Evolutionary conservation across 1,140 invertebrate species (phyloP), one percentile per base, ranked within the genome.

Genomic region (Melitaea cinxia): DNA sequence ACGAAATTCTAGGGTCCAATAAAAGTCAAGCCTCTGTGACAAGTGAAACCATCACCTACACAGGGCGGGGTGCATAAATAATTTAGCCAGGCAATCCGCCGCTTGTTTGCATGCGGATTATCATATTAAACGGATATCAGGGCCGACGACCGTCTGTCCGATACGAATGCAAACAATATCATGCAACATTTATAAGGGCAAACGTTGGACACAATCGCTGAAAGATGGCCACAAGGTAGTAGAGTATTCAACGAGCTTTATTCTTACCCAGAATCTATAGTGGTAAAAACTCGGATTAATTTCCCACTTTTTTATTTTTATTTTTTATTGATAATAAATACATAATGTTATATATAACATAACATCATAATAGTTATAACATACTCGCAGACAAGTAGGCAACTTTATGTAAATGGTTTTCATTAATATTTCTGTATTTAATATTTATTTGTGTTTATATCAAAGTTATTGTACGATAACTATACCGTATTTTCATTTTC

Each of bases 71-170:
- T 86, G 87, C 83, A 89, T 89, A 88, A 87, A 89, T 89, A 85
- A 89, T 89, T 88, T 85, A 80, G 75, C 73, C 81, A 77, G 83
- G 78, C 82, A 83, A 86, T 89, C 80, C 86, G 77, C 72, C 83
- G 82, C 72, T 85, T 88, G 87, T 89, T 88, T 89, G 87, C 87
- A 88, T 88, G 79, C 73, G 85, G 87, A 89, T 89, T 89, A 89
- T 88, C 87, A 89, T 89, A 89, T 89, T 89, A 89, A 88, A 87
- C 83, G 84, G 85, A 85, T 88, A 88, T 83, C 85, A 88, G 82
- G 80, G 78, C 75, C 78, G 79, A 70, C 78, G 81, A 77, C 78
- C 80, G 78, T 77, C 66, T 77, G 68, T 68, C 78, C 82, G 80
- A 85, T 88, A 87, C 82, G 77, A 82, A 83, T 83, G 79, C 84